Evolutionary conservation across 2,888 invertebrate species (phyloP), one percentile per base, ranked within the genome.

Genomic region (Drosophila percnosoma): DNA sequence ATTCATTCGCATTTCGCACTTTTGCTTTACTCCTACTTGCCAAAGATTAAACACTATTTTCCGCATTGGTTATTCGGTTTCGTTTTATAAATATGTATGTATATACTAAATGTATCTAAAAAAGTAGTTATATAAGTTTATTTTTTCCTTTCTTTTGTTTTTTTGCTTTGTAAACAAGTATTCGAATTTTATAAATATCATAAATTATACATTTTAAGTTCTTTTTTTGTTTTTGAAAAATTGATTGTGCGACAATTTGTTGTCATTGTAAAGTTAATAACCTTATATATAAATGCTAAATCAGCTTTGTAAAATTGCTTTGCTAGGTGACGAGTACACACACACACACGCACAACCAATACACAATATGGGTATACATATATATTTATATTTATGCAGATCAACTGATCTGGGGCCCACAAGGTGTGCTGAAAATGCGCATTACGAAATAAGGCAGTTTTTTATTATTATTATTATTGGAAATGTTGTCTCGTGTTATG

Each of bases 231-330:
- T 73, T 67, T 52, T 58, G 45, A 48, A 68, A 80, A 76, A 70
- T 68, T 86, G 88, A 85, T 85, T 85, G 85, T 85, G 85, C 85
- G 86, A 80, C 86, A 85, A 53, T 77, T 83, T 75, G 52, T 73
- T 76, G 67, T 69, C 68, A 58, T 57, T 75, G 64, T 71, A 60
- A 58, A 78, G 60, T 80, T 68, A 58, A 60, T 71, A 79, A 78
- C 70, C 66, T 70, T 68, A 74, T 70, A 69, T 72, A 62, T 83
- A 87, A 83, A 77, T 85, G 83, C 83, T 77, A 77, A 73, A 70
- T 81, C 73, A 79, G 88, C 78, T 73, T 78, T 81, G 72, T 81
- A 77, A 82, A 83, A 80, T 69, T 80, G 68, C 72, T 78, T 76
- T 68, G 59, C 73, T 81, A 69, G 71, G 69, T 77, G 69, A 63